Conservation (phyloP, 2,113 vertebrate species). For the Gymnogyps californianus region DNA sequence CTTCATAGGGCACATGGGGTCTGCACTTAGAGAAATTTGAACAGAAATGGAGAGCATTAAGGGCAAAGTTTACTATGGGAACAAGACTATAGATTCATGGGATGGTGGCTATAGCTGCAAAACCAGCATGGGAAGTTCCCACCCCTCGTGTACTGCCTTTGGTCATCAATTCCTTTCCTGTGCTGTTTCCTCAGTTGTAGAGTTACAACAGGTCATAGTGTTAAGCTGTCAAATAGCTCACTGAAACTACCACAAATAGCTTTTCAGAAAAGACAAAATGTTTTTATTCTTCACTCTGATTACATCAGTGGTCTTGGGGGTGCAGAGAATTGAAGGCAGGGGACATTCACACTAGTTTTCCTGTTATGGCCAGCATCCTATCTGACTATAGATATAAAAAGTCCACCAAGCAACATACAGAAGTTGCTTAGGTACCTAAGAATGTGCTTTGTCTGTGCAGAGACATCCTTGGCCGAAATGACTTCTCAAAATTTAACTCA, state of each 20-base stretch:
- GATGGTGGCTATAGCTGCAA: not conserved
- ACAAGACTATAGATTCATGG: not conserved
- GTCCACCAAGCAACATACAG: not conserved
- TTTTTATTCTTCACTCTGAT: not conserved
- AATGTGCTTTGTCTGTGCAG: not conserved
- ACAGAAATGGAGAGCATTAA: not conserved
- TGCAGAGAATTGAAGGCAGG: not conserved
- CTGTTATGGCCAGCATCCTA: not conserved
- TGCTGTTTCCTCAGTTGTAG: not conserved
- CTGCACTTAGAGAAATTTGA: not conserved
- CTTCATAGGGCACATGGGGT: accelerated
- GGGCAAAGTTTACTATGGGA: not conserved
- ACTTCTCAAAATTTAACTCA: not conserved
- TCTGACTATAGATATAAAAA: not conserved
- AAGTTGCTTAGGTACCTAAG: not conserved
- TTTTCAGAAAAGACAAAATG: not conserved
- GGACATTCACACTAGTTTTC: not conserved
- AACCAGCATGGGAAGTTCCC: not conserved
- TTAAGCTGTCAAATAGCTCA: not conserved
- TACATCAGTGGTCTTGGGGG: not conserved
- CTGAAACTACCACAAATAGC: not conserved
- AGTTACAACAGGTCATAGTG: not conserved
- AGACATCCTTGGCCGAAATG: not conserved
- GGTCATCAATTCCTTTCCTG: not conserved
- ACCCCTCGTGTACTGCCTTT: not conserved